Evolutionary conservation across 2,797 vertebrate genomes (phyloP).

Genomic region (Petrocephalus sullivani): DNA sequence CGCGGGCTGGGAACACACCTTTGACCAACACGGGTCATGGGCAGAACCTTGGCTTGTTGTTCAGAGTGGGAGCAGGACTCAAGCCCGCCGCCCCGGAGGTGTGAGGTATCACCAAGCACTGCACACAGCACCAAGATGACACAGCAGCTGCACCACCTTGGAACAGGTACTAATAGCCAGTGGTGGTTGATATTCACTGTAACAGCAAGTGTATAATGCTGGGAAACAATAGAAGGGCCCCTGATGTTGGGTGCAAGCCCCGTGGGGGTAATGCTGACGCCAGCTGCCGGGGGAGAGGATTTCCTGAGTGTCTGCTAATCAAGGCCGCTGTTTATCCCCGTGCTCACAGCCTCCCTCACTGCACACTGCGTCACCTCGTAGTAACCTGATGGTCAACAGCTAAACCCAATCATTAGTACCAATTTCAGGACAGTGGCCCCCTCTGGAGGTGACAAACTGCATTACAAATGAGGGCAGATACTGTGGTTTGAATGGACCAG

Average conservation of each 20-base stretch:
- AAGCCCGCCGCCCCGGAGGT: neutral
- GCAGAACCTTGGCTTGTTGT: too few species aligned
- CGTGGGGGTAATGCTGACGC: neutral
- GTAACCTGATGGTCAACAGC: neutral
- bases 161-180: neutral
- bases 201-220: neutral
- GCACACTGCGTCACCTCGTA: neutral
- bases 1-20: neutral
- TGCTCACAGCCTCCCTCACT: neutral
- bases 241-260: neutral
- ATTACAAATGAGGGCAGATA: neutral
- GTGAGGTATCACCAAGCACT: neutral
- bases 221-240: neutral
- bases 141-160: neutral
- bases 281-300: neutral
- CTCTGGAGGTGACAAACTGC: slow-evolving; percentile 4
- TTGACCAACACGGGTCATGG: neutral
- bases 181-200: neutral
- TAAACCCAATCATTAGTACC: neutral
- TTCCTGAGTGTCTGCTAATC: neutral
- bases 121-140: neutral
- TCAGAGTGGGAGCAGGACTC: neutral
- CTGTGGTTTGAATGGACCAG: neutral
- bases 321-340: neutral
- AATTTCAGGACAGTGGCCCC: neutral